phyloP scores from a whole-genome alignment of 2,797 vertebrate species.

The Otolemur crassicaudatus region DNA sequence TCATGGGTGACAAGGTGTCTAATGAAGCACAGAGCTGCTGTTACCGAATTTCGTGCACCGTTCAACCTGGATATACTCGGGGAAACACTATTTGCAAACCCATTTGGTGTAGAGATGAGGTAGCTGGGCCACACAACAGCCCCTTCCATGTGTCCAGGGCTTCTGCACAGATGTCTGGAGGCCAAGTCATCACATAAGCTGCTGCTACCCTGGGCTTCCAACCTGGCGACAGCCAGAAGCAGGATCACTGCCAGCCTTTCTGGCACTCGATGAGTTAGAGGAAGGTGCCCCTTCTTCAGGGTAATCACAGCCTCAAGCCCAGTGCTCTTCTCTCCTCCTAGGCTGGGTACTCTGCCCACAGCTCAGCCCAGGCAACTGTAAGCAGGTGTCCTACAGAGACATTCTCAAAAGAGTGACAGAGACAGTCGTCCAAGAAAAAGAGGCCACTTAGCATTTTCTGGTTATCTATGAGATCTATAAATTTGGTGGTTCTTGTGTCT shows the following conservation, averaged over 20 bases:
- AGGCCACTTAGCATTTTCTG: not conserved
- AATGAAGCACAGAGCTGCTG: fast-evolving
- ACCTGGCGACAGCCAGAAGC: not conserved
- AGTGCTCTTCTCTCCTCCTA: not conserved
- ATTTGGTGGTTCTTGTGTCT: not conserved
- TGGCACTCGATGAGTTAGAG: fast-evolving
- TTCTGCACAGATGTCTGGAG: not conserved
- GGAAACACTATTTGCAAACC: too few relatives aligned
- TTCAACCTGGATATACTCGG: too few relatives aligned
- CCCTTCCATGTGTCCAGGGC: not conserved
- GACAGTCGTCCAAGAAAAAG: not conserved
- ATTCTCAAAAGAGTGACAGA: not conserved
- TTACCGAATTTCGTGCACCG: too few relatives aligned
- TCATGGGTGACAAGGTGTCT: not conserved
- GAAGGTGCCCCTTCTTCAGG: not conserved
- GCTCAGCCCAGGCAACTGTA: not conserved
- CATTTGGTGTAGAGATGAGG: not conserved
- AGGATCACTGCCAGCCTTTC: not conserved
- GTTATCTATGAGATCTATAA: not conserved
- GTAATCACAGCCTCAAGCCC: not conserved
- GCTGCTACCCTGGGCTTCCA: not conserved
- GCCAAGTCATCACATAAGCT: fast-evolving
- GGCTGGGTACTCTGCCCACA: not conserved
- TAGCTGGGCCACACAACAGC: not conserved
- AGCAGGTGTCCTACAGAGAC: not conserved